A percentile compares a stretch with the other conserved stretches of the same genome.
These are phyloP conservation scores for Coluber constrictor DNA, from an alignment of 2,797 vertebrate species.

Conservation along the genomic window DNA sequence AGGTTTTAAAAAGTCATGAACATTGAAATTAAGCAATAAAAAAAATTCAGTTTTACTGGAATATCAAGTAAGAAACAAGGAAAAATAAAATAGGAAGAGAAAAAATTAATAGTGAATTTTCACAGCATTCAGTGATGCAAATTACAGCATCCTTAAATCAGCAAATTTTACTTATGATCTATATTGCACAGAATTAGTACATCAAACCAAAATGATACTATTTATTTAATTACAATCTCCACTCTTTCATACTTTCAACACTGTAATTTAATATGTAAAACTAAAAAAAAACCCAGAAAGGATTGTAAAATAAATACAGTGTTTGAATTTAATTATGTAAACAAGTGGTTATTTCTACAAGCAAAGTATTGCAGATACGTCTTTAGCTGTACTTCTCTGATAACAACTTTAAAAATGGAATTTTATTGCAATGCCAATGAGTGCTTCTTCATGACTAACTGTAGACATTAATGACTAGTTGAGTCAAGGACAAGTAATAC, in stretches of 20 bases:
- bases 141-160: slow-evolving; percentile 24
- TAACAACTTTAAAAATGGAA: neutral
- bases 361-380: neutral
- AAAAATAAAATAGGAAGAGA: neutral
- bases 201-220: neutral
- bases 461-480: neutral
- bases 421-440: neutral
- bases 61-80: neutral
- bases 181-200: slow-evolving; percentile 24
- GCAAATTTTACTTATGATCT: neutral
- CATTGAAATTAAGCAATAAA: slow-evolving; percentile 22
- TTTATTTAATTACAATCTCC: neutral
- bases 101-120: slow-evolving; percentile 37
- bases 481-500: neutral
- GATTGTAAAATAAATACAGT: neutral
- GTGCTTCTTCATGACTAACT: neutral
- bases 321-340: neutral
- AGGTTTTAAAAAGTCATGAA: neutral
- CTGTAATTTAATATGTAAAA: neutral
- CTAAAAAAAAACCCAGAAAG: neutral
- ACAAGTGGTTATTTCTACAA: neutral
- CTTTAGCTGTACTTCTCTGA: neutral
- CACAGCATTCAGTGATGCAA: neutral
- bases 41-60: neutral
- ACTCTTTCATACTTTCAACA: neutral